Percentiles rank a stretch among this genome's conserved stretches.
Evolutionary conservation across 1,140 invertebrate genomes (phyloP).

Genomic region (Dinothrombium tinctorium): DNA sequence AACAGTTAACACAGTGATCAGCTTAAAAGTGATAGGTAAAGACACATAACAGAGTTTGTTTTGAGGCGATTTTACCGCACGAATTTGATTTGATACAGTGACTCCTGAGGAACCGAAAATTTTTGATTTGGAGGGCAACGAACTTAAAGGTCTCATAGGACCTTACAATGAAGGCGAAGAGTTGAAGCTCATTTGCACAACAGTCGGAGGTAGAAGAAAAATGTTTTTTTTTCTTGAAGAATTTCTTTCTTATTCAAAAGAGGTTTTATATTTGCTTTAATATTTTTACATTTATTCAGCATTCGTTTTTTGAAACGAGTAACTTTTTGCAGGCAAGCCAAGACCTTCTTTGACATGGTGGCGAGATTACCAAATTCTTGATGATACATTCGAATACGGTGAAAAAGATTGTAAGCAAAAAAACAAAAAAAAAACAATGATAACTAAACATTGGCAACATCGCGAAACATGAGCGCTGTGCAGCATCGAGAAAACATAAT

Average conservation of each 20-base stretch:
- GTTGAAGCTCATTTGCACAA: slow-evolving; percentile 15
- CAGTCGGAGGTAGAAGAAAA: slow-evolving; percentile 26
- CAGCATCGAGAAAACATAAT: too few species aligned
- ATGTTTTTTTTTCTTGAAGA: neutral
- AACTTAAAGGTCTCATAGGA: slow-evolving; percentile 15
- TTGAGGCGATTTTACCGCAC: neutral
- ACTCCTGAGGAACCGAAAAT: slow-evolving; percentile 7
- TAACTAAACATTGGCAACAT: neutral
- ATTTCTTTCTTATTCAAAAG: neutral
- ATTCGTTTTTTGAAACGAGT: too few species aligned
- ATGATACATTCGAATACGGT: slow-evolving; percentile 29
- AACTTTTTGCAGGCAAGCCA: too few species aligned
- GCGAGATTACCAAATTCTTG: slow-evolving; percentile 43
- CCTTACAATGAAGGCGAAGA: slow-evolving; percentile 16
- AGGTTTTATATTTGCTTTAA: too few species aligned
- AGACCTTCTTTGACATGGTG: slow-evolving; percentile 61
- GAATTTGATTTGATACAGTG: neutral
- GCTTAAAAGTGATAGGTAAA: slow-evolving; percentile 68
- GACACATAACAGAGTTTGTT: neutral
- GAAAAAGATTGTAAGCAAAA: slow-evolving; percentile 9
- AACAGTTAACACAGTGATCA: slow-evolving; percentile 59
- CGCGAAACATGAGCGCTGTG: too few species aligned
- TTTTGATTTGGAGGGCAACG: slow-evolving; percentile 10
- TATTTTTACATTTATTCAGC: neutral
- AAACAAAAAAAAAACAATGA: neutral